Conservation (phyloP, 2,113 vertebrate genomes). For the Dascyllus trimaculatus region DNA sequence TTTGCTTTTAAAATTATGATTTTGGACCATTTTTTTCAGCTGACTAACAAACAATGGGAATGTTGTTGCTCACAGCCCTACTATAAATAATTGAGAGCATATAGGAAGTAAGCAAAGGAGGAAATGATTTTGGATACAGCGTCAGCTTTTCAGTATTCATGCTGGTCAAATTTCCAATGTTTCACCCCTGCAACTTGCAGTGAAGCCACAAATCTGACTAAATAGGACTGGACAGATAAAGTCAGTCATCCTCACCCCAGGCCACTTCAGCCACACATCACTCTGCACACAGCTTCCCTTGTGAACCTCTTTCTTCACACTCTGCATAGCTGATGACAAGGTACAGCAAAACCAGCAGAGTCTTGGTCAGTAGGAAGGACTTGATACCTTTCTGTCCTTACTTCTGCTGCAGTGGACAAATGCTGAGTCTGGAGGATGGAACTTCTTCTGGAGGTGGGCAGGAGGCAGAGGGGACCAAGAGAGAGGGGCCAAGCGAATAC, state of each 20-base stretch:
- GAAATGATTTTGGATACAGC: not conserved
- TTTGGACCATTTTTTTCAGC: not conserved
- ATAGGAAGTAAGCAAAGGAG: not conserved
- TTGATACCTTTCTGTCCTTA: slow-evolving; percentile 48
- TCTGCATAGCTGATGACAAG: slow-evolving; percentile 29
- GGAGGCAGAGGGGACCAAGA: slow-evolving; percentile 72
- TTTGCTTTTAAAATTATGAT: not conserved
- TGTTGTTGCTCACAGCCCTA: not conserved
- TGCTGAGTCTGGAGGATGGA: slow-evolving; percentile 82
- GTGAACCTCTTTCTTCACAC: slow-evolving; percentile 33
- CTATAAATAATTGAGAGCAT: not conserved
- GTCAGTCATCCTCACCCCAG: slow-evolving; percentile 42
- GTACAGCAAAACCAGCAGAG: slow-evolving; percentile 20
- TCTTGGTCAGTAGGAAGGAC: slow-evolving; percentile 41
- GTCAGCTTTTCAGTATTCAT: not conserved
- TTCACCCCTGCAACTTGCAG: slow-evolving; percentile 21
- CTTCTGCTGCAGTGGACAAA: slow-evolving; percentile 64
- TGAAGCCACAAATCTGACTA: slow-evolving; percentile 30
- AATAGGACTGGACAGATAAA: slow-evolving; percentile 47
- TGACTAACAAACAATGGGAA: not conserved
- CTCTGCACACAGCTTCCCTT: slow-evolving; percentile 30
- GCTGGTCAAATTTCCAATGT: slow-evolving; percentile 10
- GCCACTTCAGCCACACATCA: slow-evolving; percentile 22
- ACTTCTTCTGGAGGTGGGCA: slow-evolving; percentile 71
- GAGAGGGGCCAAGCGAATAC: slow-evolving; percentile 83